Base-by-base conservation (phyloP, 2,888 invertebrate genomes). In the Cephus pulcher region DNA sequence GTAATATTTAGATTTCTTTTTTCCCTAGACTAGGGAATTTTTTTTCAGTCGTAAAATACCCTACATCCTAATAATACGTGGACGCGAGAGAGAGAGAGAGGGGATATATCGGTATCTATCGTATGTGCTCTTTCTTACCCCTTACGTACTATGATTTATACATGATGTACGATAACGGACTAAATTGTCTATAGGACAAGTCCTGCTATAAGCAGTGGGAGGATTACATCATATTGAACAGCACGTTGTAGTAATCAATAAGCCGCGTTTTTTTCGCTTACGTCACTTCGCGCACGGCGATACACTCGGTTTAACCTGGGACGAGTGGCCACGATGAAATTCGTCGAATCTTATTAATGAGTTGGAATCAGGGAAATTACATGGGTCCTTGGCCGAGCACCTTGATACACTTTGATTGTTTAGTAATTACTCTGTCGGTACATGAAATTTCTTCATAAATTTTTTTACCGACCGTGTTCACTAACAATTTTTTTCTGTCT, bases 71-170 rank as follows among this genome's bases (percentile, higher is more conserved):
- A 33, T 70, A 70, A 70, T 11, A 30, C 70, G 70, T 70, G 30
- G 4, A 11, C 33, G 6, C 4, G 32, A n/a, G 69, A 69, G 69
- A 70, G 12, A 12, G 12, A n/a, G n/a, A 15, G 32, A 0, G 11
- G 30, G 4, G 1, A 15, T n/a, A 70, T 30, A 30, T 30, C 3
- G 73, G 78, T 75, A 79, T 81, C 80, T 83, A 82, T 80, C 81
- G 80, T 33, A 70, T 33, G 70, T 78, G 77, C 79, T 78, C 81
- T 80, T 75, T 78, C 82, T 80, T 75, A 76, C 79, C 77, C 80
- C 79, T 33, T 70, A 81, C 83, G 82, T 83, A 84, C 83, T 83
- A 83, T 83, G 82, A 85, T 84, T 84, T 83, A 84, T 84, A 81
- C 80, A 78, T 73, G 81, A 84, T 81, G 81, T 73, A 81, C 81